Percentiles rank a stretch among this genome's conserved stretches.
These are phyloP conservation scores for Bacillus rossius DNA, from an alignment of 1,140 invertebrate species.

Conservation along the genomic window DNA sequence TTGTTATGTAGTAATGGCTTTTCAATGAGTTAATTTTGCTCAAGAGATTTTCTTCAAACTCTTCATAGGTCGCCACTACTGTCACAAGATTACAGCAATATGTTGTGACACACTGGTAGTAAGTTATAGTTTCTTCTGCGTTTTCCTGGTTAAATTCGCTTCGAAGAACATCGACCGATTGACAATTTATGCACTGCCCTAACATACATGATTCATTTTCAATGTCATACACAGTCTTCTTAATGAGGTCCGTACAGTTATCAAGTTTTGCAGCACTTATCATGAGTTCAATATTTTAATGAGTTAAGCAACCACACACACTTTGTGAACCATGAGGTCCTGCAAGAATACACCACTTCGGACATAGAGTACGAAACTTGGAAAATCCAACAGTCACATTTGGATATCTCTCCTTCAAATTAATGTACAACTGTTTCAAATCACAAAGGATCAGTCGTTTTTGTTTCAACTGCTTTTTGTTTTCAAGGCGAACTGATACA, in stretches of 20 bases:
- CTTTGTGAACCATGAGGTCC: conserved; percentile 16
- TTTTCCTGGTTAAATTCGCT: background rate
- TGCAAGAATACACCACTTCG: conserved; percentile 18
- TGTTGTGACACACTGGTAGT: conserved; percentile 3
- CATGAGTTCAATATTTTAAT: conserved; percentile 19
- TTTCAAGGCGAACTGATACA: background rate
- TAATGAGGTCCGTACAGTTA: background rate
- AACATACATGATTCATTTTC: conserved; percentile 1
- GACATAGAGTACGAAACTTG: conserved; percentile 6
- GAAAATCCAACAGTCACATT: conserved; percentile 4
- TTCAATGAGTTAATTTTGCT: background rate
- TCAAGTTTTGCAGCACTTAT: conserved; percentile 4
- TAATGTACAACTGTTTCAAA: conserved; percentile 5
- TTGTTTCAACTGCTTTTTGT: background rate
- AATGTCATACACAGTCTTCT: background rate
- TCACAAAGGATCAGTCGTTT: conserved; percentile 5
- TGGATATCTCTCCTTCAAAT: conserved; percentile 4
- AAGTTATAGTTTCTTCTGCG: background rate
- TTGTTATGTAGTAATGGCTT: background rate
- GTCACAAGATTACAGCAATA: conserved; percentile 7
- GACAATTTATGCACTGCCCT: background rate
- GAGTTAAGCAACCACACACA: conserved; percentile 16
- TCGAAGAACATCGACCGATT: background rate
- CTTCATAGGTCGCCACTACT: conserved; percentile 2
- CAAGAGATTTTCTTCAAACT: conserved; percentile 3